phyloP scores from a whole-genome alignment of 23 tunicate genomes.

The Botrylloides violaceus region DNA sequence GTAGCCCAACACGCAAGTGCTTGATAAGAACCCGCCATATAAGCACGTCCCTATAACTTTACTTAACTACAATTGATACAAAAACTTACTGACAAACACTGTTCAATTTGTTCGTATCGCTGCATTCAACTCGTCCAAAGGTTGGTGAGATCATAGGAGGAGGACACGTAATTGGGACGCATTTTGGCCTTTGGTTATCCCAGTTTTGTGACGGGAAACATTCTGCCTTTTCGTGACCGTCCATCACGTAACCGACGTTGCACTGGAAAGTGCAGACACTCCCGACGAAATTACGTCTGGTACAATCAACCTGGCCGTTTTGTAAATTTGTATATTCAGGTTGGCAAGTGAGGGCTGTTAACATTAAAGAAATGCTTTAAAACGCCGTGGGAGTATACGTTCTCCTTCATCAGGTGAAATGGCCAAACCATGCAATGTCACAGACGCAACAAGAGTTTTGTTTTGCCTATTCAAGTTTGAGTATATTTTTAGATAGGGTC shows the following conservation, averaged over 20 bases:
- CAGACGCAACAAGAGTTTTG: no score
- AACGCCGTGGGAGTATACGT: no score
- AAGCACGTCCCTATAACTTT: no score
- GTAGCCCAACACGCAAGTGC: no score
- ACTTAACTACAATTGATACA: no score
- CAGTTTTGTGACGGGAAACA: slow-evolving; percentile 21
- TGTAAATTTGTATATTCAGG: slow-evolving; percentile 10
- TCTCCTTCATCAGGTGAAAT: no score
- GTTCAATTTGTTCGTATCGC: slow-evolving; percentile 22
- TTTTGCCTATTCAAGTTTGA: no score
- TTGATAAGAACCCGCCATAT: no score
- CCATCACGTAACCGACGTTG: slow-evolving; percentile 4
- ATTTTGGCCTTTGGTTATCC: slow-evolving; percentile 20
- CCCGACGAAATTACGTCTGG: slow-evolving; percentile 9
- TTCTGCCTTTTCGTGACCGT: slow-evolving; percentile 6
- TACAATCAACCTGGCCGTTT: slow-evolving; percentile 7
- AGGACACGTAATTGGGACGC: slow-evolving; percentile 27
- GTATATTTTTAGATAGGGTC: no score
- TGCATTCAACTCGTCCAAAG: slow-evolving; percentile 46
- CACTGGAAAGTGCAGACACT: slow-evolving; percentile 4
- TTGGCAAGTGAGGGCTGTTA: slow-evolving; percentile 11
- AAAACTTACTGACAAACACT: slow-evolving; percentile 39
- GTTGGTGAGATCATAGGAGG: slow-evolving; percentile 41
- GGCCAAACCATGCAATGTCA: no score
- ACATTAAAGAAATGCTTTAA: slow-evolving; percentile 1